Percentiles rank a stretch among this genome's conserved stretches.
Evolutionary conservation across 1,140 invertebrate species (phyloP).

Genomic region (Cepaea nemoralis): DNA sequence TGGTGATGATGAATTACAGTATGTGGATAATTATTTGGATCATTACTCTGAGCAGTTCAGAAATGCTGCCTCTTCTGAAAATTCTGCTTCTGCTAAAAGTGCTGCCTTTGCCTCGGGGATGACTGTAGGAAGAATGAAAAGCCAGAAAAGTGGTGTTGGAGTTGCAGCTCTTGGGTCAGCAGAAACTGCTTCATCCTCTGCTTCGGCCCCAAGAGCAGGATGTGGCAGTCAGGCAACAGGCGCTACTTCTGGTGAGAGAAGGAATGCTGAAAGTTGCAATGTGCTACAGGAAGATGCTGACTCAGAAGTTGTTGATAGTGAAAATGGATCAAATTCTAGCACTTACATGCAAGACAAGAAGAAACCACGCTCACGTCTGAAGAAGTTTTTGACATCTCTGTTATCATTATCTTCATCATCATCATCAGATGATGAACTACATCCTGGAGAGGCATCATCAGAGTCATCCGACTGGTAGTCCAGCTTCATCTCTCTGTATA

Average conservation of each 20-base stretch:
- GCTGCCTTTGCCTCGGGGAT: too few relatives aligned
- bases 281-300: background rate
- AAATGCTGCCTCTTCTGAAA: background rate
- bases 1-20: constrained; percentile 11
- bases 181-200: too few relatives aligned
- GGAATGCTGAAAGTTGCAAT: background rate
- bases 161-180: background rate
- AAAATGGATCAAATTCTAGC: constrained; percentile 26
- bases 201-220: too few relatives aligned
- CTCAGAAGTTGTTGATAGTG: constrained; percentile 38
- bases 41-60: background rate
- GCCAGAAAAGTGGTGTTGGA: too few relatives aligned
- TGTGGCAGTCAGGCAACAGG: background rate
- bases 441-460: background rate
- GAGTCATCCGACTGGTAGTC: constrained; percentile 16
- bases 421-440: constrained; percentile 19
- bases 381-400: constrained; percentile 47
- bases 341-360: constrained; percentile 37
- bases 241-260: too few relatives aligned
- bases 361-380: constrained; percentile 41
- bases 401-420: constrained; percentile 44
- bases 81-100: background rate
- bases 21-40: constrained; percentile 17
- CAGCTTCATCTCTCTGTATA: too few relatives aligned
- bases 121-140: too few relatives aligned